phyloP scores from a whole-genome alignment of 2,797 vertebrate species.

The Natrix natrix region DNA sequence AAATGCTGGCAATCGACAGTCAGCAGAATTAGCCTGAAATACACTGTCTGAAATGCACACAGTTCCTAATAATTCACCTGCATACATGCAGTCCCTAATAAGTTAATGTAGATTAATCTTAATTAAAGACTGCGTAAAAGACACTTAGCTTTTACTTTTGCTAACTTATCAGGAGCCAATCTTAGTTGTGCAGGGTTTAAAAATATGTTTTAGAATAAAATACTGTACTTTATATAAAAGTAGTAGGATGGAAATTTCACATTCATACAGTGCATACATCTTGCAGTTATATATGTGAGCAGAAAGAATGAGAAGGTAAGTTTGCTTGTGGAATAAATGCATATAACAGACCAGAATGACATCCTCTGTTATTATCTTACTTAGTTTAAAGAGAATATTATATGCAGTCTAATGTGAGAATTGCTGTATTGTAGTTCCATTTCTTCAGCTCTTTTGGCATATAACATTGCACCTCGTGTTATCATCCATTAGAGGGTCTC shows the following conservation, averaged over 20 bases:
- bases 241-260: neutral
- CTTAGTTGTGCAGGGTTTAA: neutral
- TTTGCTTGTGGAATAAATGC: neutral
- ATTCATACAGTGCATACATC: neutral
- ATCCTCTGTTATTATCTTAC: neutral
- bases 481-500: conserved; percentile 43
- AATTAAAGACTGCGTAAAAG: neutral
- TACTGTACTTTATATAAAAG: neutral
- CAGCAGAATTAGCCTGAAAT: too few species aligned
- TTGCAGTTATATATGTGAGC: neutral
- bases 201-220: neutral
- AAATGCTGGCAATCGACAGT: too few species aligned
- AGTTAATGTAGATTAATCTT: neutral
- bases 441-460: neutral
- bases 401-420: neutral
- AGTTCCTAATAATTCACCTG: too few species aligned
- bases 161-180: neutral
- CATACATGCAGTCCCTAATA: neutral
- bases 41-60: too few species aligned
- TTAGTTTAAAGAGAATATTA: neutral
- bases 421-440: neutral
- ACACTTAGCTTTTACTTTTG: neutral
- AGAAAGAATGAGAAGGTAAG: neutral
- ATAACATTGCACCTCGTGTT: neutral
- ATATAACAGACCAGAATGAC: neutral